Evolutionary conservation across 2,113 vertebrate species (phyloP), one percentile per base, ranked within the genome.

Genomic region (Salvelinus alpinus): DNA sequence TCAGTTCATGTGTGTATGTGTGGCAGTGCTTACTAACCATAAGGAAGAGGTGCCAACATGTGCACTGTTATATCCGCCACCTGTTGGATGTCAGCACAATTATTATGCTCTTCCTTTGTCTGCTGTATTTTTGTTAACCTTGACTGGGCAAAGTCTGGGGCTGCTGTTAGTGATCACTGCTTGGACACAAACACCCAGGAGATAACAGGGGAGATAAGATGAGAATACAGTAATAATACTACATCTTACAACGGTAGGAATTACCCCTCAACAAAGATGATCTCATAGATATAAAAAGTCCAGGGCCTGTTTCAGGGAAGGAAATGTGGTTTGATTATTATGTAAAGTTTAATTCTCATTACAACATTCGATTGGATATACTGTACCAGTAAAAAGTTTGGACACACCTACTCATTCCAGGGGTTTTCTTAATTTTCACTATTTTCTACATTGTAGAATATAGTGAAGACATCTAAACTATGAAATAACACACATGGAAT

Each of bases 261-360:
- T 22, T n/a, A 24, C 59, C 59, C 59, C 6, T 62, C 18, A 62
- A 22, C n/a, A 62, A 22, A 62, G 59, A 22, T 62, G 59, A 62
- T 24, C n/a, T 62, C 59, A 54, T 54, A 18, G 12, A 54, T 54
- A 54, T 4, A 54, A 54, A 54, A 54, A 14, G 51, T 54, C 51
- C 12, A 54, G 54, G 31, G 79, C 82, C 71, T 78, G 64, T 80
- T 82, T 71, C 70, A 29, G 51, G 51, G n/a, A 87, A 84, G 77
- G 72, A 85, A 70, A 66, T 3, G 65, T 65, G 66, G 20, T 57
- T 22, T 62, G 59, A 22, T 22, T 62, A 8, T 62, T n/a, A 5
- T 8, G n/a, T 62, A 1, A 62, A 24, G 59, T 62, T 62, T 62
- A 62, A 62, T 62, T 3, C 22, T 11, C 16, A 62, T 62, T 5